Evolutionary conservation across 2,113 vertebrate genomes (phyloP).

Genomic region (Trichechus manatus): DNA sequence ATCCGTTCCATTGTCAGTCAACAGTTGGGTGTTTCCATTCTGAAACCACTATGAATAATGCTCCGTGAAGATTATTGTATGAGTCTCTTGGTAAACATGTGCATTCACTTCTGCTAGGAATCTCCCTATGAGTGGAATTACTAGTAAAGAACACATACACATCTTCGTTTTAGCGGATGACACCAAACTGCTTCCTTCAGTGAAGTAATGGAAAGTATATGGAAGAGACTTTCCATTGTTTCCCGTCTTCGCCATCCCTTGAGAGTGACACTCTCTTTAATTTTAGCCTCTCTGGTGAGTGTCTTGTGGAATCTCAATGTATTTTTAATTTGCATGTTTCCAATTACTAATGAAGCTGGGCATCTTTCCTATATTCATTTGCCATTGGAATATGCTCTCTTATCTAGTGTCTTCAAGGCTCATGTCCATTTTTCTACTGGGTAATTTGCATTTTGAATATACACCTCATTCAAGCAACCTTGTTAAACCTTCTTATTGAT

Average conservation of each 20-base stretch:
- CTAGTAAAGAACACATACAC: fast-evolving
- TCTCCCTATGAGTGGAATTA: neutral
- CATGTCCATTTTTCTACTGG: neutral
- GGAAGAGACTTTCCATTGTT: fast-evolving
- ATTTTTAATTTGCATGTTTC: neutral
- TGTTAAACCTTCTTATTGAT: neutral
- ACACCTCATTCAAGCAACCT: neutral
- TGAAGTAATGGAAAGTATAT: too few species aligned
- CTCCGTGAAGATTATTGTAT: too few species aligned
- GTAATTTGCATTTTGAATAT: neutral
- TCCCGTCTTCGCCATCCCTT: fast-evolving
- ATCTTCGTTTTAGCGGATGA: fast-evolving
- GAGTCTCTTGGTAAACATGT: neutral
- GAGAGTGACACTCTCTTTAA: neutral
- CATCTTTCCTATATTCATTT: too few species aligned
- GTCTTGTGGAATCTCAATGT: neutral
- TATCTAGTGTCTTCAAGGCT: neutral
- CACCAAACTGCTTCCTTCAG: neutral
- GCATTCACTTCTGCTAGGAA: neutral
- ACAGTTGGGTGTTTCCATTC: neutral
- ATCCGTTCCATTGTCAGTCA: too few species aligned
- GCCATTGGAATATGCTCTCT: too few species aligned
- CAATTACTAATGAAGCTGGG: too few species aligned
- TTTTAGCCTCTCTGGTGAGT: neutral
- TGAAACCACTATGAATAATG: neutral